Percentiles rank a stretch among this genome's conserved stretches.
Evolutionary conservation across 2,113 vertebrate species (phyloP).

Genomic region (Alexandromys fortis): DNA sequence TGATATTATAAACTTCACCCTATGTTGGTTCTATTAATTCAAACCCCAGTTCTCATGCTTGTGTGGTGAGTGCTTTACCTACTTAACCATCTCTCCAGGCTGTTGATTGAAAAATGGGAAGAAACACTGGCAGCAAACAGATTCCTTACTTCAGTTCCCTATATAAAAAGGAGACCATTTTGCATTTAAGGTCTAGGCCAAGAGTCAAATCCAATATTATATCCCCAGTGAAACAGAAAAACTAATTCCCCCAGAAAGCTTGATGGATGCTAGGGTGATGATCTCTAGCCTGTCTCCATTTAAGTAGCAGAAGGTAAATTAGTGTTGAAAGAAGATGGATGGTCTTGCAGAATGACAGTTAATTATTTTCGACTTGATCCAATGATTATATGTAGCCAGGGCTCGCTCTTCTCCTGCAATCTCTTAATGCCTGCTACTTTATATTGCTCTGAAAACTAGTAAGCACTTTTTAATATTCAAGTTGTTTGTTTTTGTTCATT

Average conservation of each 20-base stretch:
- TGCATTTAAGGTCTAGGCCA: neutral
- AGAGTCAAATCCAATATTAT: conserved; percentile 16
- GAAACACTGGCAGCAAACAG: neutral
- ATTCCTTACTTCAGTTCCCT: neutral
- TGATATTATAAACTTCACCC: neutral
- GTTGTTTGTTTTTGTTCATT: neutral
- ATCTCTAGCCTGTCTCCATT: neutral
- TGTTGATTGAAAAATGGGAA: neutral
- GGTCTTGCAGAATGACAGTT: neutral
- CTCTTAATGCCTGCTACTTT: neutral
- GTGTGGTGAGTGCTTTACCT: neutral
- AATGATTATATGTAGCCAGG: neutral
- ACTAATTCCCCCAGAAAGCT: neutral
- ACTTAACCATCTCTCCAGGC: neutral
- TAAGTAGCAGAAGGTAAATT: conserved; percentile 36
- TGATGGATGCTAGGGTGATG: neutral
- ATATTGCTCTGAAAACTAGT: neutral
- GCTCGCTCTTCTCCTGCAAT: neutral
- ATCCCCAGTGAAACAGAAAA: neutral
- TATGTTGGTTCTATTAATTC: neutral
- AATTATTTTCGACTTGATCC: conserved; percentile 41
- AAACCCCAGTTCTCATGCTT: neutral
- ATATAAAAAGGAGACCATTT: neutral
- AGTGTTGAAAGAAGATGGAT: neutral
- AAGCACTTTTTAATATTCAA: conserved; percentile 7